These are phyloP conservation scores for Hofmannophila pseudospretella DNA, from an alignment of 2,888 invertebrate species.

Conservation along the genomic window DNA sequence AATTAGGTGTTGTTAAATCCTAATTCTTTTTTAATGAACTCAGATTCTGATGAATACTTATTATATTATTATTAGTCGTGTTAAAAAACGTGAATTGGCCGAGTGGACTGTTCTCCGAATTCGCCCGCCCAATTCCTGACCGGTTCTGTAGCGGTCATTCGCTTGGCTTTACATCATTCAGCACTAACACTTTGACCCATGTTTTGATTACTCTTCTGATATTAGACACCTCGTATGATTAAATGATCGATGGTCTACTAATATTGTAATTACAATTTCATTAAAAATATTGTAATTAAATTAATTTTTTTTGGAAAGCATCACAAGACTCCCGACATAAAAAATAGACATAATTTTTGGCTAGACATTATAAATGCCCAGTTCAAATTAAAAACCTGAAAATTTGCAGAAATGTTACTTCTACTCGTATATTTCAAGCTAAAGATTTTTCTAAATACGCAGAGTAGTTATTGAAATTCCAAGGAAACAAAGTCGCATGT, in stretches of 20 bases:
- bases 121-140: slow-evolving; percentile 16
- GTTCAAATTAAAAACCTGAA: too few relatives aligned
- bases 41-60: slow-evolving; percentile 23
- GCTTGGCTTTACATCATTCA: not conserved
- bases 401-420: too few relatives aligned
- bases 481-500: too few relatives aligned
- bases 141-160: slow-evolving; percentile 25
- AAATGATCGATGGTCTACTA: not conserved
- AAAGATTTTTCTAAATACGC: too few relatives aligned
- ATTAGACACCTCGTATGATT: not conserved
- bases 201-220: not conserved
- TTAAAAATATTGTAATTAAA: too few relatives aligned
- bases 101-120: slow-evolving; percentile 19
- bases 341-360: too few relatives aligned
- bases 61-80: slow-evolving; percentile 19
- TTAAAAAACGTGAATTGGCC: slow-evolving; percentile 46
- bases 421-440: too few relatives aligned
- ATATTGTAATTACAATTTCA: too few relatives aligned
- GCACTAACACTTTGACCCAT: slow-evolving; percentile 1
- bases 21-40: slow-evolving; percentile 34
- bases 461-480: too few relatives aligned
- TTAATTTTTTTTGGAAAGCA: too few relatives aligned
- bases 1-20: slow-evolving; percentile 18
- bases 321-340: too few relatives aligned
- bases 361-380: too few relatives aligned